These are phyloP conservation scores for Polydrusus cervinus DNA, from an alignment of 2,888 invertebrate genomes.

Conservation along the genomic window DNA sequence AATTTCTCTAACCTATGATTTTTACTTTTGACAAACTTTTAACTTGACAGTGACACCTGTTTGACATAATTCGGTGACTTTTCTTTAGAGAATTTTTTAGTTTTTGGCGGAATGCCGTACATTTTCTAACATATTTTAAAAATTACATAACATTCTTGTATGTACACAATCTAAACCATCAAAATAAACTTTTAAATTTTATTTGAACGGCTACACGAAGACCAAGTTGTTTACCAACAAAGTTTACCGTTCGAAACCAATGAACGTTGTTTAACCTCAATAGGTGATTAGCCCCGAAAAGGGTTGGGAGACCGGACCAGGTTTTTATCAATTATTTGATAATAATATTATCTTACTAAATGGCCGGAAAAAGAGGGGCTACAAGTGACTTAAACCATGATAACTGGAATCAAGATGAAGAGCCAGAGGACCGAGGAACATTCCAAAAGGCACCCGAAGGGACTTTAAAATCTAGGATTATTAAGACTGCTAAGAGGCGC, in stretches of 20 bases:
- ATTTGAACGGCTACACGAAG: neutral
- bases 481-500: conserved; percentile 85
- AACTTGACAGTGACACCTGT: conserved; percentile 7
- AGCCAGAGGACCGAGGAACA: conserved; percentile 83
- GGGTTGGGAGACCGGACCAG: neutral
- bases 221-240: neutral
- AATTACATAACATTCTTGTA: conserved; percentile 30
- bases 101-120: conserved; percentile 40
- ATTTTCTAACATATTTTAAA: conserved; percentile 19
- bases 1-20: too few species aligned
- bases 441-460: conserved; percentile 81
- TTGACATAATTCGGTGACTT: neutral
- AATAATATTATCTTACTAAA: conserved; percentile 62
- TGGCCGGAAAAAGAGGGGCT: conserved; percentile 85
- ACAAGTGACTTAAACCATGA: conserved; percentile 85
- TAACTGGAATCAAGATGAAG: conserved; percentile 89
- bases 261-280: conserved; percentile 23
- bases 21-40: too few species aligned
- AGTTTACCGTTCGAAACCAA: neutral
- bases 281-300: conserved; percentile 26
- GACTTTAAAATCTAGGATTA: conserved; percentile 82
- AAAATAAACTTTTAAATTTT: neutral
- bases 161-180: neutral
- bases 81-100: conserved; percentile 19
- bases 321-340: neutral